These are phyloP conservation scores for Blennius ocellaris DNA, from an alignment of 2,113 vertebrate genomes.

Conservation along the genomic window DNA sequence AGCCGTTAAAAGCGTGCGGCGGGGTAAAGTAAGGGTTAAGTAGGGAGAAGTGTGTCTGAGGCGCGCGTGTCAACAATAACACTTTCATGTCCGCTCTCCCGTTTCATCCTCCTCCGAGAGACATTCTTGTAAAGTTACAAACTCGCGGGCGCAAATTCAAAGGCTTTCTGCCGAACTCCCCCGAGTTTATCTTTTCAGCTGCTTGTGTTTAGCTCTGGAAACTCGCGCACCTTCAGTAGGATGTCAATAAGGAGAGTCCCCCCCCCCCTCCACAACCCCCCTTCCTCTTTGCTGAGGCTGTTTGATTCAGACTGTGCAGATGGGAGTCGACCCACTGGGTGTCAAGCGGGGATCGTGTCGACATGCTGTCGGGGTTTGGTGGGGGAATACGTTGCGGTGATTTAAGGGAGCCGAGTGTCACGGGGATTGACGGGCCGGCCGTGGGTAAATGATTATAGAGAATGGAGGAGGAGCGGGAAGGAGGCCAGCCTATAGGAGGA, in stretches of 20 bases:
- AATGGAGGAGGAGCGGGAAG: constrained; percentile 45
- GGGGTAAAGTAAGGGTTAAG: constrained; percentile 55
- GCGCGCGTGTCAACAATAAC: constrained; percentile 59
- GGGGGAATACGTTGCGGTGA: constrained; percentile 74
- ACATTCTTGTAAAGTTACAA: constrained; percentile 42
- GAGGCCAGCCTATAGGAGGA: constrained; percentile 19
- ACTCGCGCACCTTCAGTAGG: constrained; percentile 36
- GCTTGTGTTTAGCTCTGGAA: constrained; percentile 5
- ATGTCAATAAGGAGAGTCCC: constrained; percentile 43
- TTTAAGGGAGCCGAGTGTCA: constrained; percentile 76
- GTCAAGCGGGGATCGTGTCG: constrained; percentile 69
- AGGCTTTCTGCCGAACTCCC: constrained; percentile 27
- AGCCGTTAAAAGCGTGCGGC: constrained; percentile 29
- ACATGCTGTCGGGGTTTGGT: constrained; percentile 71
- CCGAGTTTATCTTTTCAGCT: constrained; percentile 24
- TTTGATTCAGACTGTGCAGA: constrained; percentile 75
- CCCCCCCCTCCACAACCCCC: background rate
- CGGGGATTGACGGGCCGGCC: constrained; percentile 62
- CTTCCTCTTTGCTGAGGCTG: constrained; percentile 41
- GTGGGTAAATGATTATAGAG: constrained; percentile 57
- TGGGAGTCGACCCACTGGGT: constrained; percentile 68
- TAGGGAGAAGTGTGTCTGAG: constrained; percentile 23
- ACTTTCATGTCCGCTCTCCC: constrained; percentile 51
- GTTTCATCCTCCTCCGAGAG: constrained; percentile 44
- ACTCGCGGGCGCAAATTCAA: constrained; percentile 47